phyloP scores from a whole-genome alignment of 2,888 invertebrate species.

The Noctua comes region DNA sequence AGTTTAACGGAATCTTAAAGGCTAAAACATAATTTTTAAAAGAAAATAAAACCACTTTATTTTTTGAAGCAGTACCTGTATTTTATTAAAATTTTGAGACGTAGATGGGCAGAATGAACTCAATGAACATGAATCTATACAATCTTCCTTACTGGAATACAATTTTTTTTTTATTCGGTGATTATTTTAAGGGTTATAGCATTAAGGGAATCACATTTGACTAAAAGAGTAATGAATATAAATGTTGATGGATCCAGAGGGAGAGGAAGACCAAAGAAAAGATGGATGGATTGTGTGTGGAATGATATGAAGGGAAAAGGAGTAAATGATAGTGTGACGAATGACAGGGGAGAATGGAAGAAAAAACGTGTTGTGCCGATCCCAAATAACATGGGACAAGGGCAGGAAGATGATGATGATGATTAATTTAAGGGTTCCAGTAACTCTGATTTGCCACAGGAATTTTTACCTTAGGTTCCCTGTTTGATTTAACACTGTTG shows the following conservation, averaged over 20 bases:
- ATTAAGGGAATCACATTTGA: too few relatives aligned
- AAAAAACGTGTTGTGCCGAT: too few relatives aligned
- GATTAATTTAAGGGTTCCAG: slow-evolving; percentile 23
- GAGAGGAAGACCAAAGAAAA: too few relatives aligned
- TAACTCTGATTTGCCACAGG: slow-evolving; percentile 35
- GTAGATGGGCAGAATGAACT: not conserved
- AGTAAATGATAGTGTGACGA: too few relatives aligned
- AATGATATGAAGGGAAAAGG: too few relatives aligned
- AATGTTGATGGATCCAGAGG: too few relatives aligned
- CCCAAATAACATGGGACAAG: too few relatives aligned
- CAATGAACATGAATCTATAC: not conserved
- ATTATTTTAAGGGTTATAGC: slow-evolving; percentile 18
- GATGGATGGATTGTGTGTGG: too few relatives aligned
- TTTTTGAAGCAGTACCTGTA: not conserved
- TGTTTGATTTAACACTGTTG: not conserved
- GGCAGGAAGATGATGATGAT: not conserved
- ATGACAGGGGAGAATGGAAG: too few relatives aligned
- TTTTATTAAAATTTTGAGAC: not conserved
- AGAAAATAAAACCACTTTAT: not conserved
- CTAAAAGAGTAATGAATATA: too few relatives aligned
- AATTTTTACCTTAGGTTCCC: not conserved
- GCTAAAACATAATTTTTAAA: not conserved
- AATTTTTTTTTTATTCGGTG: slow-evolving; percentile 15
- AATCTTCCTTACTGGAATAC: not conserved
- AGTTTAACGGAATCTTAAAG: not conserved